Base-by-base conservation (phyloP, 92 coral and sea anemone species). In the Parazoanthus atlanticus region DNA sequence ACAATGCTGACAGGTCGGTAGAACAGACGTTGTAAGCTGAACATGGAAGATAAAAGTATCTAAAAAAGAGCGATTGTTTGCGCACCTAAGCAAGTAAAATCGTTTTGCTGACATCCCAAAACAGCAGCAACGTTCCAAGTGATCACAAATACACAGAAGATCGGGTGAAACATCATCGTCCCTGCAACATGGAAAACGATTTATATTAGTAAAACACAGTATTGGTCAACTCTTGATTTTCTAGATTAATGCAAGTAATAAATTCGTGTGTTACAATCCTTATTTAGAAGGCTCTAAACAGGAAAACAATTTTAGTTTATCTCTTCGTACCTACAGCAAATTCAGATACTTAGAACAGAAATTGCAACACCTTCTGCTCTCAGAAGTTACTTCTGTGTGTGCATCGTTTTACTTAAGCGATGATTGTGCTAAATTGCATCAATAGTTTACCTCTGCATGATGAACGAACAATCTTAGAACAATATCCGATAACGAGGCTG, bases 61-160 rank as follows among this genome's bases (percentile, higher is more conserved):
- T 23, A 0, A 61, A 61, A 61, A 25, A 1, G 10, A 61, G 8
- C 21, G 19, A 56, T 56, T 13, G 49, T 33, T 8, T 76, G 41
- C 82, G 21, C 61, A 78, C 82, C 82, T 78, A 78, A 26, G 61
- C 82, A 78, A 29, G 36, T 3, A 29, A 78, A 78, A 78, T 78
- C 61, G 64, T 78, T 47, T 16, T 46, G 36, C 38, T 78, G 82
- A n/a, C 82, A 78, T 46, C 82, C 82, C 3, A 23, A 49, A 78
- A 47, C 65, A 3, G 11, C 33, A 12, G 34, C 47, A 43, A 8
- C 32, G 4, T 78, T 78, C 34, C 32, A 26, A 78, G 66, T 9
- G 19, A 46, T 30, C 36, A 47, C 34, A 5, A 78, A 49, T 40
- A 46, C 61, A 46, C 28, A 26, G 25, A 46, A 49, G 61, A 46